A percentile compares a stretch with the other conserved stretches of the same genome.
These are phyloP conservation scores for Cavia aperea DNA, from an alignment of 2,113 vertebrate species.

Conservation along the genomic window DNA sequence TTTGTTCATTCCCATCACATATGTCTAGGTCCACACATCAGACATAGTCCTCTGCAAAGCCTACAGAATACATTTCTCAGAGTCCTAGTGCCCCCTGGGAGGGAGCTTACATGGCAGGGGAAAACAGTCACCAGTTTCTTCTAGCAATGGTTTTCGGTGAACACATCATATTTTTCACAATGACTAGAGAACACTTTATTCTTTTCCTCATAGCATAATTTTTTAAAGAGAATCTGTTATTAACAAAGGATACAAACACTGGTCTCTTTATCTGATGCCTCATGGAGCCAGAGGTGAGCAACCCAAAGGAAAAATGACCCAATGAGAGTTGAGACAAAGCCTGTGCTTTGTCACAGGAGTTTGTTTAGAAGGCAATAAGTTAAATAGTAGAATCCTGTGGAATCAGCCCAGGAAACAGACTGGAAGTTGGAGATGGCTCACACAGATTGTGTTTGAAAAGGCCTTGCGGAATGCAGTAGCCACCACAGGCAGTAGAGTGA, in stretches of 20 bases:
- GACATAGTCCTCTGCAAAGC: background rate
- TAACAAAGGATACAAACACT: background rate
- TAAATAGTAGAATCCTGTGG: background rate
- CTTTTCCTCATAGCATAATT: background rate
- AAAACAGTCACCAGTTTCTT: background rate
- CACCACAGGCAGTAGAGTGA: background rate
- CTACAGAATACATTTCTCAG: background rate
- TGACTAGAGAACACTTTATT: background rate
- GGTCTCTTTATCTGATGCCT: background rate
- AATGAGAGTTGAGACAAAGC: background rate
- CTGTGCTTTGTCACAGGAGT: rapidly evolving
- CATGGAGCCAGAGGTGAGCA: background rate
- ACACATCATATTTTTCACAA: background rate
- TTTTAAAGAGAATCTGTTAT: background rate
- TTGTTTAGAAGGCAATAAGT: background rate
- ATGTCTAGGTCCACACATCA: background rate
- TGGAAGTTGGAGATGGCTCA: background rate
- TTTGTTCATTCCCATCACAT: background rate
- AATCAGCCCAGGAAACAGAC: background rate
- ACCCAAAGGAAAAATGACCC: background rate
- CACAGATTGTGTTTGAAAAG: background rate
- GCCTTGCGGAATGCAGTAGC: background rate
- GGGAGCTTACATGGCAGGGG: rapidly evolving
- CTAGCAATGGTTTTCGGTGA: background rate
- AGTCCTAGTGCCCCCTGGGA: background rate